Percentiles rank a stretch among this genome's conserved stretches.
phyloP scores from a whole-genome alignment of 2,888 invertebrate species.

The Seira sanloemensis region DNA sequence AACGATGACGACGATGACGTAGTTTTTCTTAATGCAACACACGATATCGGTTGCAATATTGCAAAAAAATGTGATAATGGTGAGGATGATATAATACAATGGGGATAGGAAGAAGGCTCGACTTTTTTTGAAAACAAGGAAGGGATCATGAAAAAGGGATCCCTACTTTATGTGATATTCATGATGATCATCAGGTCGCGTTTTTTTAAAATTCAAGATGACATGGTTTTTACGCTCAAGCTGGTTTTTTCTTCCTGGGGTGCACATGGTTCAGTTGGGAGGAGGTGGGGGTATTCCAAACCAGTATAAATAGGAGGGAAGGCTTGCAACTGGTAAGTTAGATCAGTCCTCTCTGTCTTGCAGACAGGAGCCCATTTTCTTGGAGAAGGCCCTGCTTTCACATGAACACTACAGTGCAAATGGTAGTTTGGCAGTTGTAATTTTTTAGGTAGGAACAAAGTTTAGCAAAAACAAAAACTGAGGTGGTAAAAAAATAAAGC shows the following conservation, averaged over 20 bases:
- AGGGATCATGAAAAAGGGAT: constrained; percentile 57
- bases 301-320: constrained; percentile 67
- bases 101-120: constrained; percentile 46
- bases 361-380: constrained; percentile 24
- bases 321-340: background rate
- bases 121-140: constrained; percentile 64
- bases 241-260: constrained; percentile 72
- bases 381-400: constrained; percentile 12
- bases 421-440: background rate
- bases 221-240: constrained; percentile 74
- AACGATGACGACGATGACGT: constrained; percentile 25
- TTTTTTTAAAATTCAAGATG: constrained; percentile 69
- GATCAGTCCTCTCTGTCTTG: constrained; percentile 38
- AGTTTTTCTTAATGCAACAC: constrained; percentile 1
- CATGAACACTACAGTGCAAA: background rate
- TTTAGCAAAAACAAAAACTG: background rate
- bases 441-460: too few species aligned
- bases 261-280: constrained; percentile 33
- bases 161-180: constrained; percentile 26
- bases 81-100: constrained; percentile 19
- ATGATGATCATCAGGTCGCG: constrained; percentile 35
- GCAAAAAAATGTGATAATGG: background rate
- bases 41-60: constrained; percentile 30
- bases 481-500: background rate
- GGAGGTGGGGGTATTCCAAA: constrained; percentile 59